These are phyloP conservation scores for Manis javanica DNA, from an alignment of 2,797 vertebrate genomes.

Conservation along the genomic window DNA sequence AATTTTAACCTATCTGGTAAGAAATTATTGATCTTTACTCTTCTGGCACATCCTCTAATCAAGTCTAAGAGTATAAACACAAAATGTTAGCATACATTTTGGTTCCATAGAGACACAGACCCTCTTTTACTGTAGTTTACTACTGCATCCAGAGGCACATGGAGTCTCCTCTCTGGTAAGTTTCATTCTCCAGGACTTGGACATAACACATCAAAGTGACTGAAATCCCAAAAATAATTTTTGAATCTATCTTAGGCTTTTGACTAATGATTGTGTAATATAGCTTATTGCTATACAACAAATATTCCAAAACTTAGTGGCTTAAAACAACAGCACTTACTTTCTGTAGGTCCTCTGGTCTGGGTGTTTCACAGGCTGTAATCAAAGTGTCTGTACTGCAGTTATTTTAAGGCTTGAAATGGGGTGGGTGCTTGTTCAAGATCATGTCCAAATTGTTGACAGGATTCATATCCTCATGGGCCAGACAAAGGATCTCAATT, in stretches of 20 bases:
- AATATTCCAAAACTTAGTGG: background rate
- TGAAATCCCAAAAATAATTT: background rate
- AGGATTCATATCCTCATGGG: background rate
- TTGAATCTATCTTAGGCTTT: background rate
- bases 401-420: background rate
- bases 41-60: background rate
- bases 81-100: background rate
- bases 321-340: background rate
- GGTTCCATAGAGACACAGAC: background rate
- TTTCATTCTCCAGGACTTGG: background rate
- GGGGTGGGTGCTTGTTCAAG: background rate
- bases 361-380: background rate
- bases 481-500: background rate
- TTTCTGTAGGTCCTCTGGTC: background rate
- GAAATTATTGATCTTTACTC: background rate
- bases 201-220: background rate
- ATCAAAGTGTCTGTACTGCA: background rate
- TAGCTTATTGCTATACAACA: background rate
- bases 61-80: background rate
- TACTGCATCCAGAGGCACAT: background rate
- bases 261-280: background rate
- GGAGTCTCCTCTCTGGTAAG: background rate
- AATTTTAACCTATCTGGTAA: background rate
- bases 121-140: background rate
- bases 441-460: background rate